Conservation (phyloP, 2,888 invertebrate genomes). For the Metalampra italica region DNA sequence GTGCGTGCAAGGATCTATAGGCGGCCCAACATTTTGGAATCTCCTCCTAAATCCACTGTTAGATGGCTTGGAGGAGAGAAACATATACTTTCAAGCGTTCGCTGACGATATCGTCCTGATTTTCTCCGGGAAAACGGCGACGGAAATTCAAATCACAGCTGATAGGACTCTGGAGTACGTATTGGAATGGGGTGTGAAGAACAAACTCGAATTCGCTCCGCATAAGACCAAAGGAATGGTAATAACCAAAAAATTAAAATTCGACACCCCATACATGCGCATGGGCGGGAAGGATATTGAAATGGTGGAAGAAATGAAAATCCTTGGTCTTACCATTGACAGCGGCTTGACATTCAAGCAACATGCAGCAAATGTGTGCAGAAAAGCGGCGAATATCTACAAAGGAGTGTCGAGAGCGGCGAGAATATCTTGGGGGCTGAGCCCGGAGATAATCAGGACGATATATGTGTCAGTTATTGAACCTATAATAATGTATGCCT, state of each 20-base stretch:
- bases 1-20: conserved; percentile 15
- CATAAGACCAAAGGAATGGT: conserved; percentile 12
- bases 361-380: conserved; percentile 6
- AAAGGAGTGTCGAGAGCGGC: conserved; percentile 7
- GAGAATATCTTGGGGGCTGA: conserved; percentile 5
- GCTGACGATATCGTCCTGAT: conserved; percentile 13
- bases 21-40: conserved; percentile 15
- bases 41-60: conserved; percentile 12
- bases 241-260: conserved; percentile 9
- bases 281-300: conserved; percentile 8
- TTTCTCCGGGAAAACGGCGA: conserved; percentile 4
- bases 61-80: background rate
- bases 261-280: conserved; percentile 8
- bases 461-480: background rate
- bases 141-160: no score
- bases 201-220: conserved; percentile 11
- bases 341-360: conserved; percentile 10
- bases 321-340: conserved; percentile 8
- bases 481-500: background rate
- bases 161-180: conserved; percentile 9
- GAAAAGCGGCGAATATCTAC: background rate
- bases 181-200: conserved; percentile 11
- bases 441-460: background rate
- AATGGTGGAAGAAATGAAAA: background rate
- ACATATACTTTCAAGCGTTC: conserved; percentile 10